A percentile compares a stretch with the other conserved stretches of the same genome.
Evolutionary conservation across 2,797 vertebrate genomes (phyloP).

Genomic region (Mus caroli): DNA sequence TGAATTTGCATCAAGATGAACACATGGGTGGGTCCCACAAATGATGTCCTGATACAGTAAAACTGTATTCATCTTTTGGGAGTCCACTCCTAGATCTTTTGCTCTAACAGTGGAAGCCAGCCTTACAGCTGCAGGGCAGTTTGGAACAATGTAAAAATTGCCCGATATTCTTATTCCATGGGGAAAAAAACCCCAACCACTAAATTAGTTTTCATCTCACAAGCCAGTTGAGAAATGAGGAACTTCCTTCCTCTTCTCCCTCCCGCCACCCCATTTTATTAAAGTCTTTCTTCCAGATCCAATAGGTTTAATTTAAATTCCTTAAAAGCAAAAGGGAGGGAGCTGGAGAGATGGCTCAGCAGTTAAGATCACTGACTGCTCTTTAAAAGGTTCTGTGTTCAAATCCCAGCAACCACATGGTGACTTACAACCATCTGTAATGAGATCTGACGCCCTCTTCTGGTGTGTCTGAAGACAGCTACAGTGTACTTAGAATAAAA

Average conservation of each 20-base stretch:
- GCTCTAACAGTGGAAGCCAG: slow-evolving; percentile 58
- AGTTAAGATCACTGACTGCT: too few relatives aligned
- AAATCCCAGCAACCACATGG: too few relatives aligned
- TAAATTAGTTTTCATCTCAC: slow-evolving; percentile 59
- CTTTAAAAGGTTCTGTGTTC: too few relatives aligned
- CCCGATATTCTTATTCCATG: slow-evolving; percentile 60
- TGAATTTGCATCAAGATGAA: slow-evolving; percentile 61
- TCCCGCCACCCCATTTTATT: not conserved
- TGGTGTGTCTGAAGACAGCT: too few relatives aligned
- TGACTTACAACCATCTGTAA: too few relatives aligned
- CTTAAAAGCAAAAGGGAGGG: slow-evolving; percentile 33
- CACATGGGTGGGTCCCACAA: not conserved
- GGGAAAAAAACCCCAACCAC: not conserved
- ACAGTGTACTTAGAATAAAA: too few relatives aligned
- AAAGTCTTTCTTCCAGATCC: slow-evolving; percentile 6
- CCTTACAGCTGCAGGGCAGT: slow-evolving; percentile 64
- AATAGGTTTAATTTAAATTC: slow-evolving; percentile 66
- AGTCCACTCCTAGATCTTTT: slow-evolving; percentile 61
- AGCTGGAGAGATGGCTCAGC: too few relatives aligned
- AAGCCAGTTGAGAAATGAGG: slow-evolving; percentile 44
- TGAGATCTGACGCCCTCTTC: too few relatives aligned
- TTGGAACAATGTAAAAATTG: slow-evolving; percentile 66
- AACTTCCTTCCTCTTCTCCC: slow-evolving; percentile 23
- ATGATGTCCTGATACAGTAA: slow-evolving; percentile 62
- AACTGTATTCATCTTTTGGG: slow-evolving; percentile 62